phyloP scores from a whole-genome alignment of 2,113 vertebrate genomes.

The Morone saxatilis region DNA sequence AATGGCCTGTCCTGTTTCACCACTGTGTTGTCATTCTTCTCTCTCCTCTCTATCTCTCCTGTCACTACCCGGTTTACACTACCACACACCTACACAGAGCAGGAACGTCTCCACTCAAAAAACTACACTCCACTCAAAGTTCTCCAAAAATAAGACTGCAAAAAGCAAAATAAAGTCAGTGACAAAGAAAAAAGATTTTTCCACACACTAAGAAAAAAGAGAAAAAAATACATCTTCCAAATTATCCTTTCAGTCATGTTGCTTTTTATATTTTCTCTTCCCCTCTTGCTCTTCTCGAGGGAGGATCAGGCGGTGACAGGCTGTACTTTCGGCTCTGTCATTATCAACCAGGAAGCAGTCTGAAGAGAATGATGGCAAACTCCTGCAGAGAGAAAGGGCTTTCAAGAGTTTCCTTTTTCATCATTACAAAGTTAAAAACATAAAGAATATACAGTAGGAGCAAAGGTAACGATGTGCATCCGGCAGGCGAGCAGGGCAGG shows the following conservation, averaged over 20 bases:
- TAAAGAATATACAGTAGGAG: conserved; percentile 22
- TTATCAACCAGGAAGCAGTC: conserved; percentile 53
- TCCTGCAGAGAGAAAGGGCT: conserved; percentile 39
- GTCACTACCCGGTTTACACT: neutral
- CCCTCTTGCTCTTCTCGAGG: conserved; percentile 1
- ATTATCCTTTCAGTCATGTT: conserved; percentile 53
- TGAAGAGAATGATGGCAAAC: conserved; percentile 39
- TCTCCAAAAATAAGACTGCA: neutral
- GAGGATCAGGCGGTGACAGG: conserved; percentile 45
- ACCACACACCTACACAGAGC: neutral
- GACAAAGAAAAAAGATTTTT: neutral
- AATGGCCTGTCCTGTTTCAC: conserved; percentile 41
- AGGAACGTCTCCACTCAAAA: neutral
- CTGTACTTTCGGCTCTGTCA: conserved; percentile 56
- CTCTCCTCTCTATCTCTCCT: neutral
- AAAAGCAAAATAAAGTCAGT: neutral
- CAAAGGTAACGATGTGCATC: conserved; percentile 32
- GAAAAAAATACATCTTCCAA: conserved; percentile 28
- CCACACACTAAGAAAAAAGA: neutral
- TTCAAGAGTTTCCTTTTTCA: conserved; percentile 17
- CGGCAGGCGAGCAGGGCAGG: neutral
- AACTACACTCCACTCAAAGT: neutral
- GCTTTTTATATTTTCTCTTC: conserved; percentile 39
- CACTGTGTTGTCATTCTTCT: conserved; percentile 20
- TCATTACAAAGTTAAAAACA: conserved; percentile 35